Evolutionary conservation across 64 coral and sea anemone species (phyloP).

Genomic region (Dendronephthya gigantea): DNA sequence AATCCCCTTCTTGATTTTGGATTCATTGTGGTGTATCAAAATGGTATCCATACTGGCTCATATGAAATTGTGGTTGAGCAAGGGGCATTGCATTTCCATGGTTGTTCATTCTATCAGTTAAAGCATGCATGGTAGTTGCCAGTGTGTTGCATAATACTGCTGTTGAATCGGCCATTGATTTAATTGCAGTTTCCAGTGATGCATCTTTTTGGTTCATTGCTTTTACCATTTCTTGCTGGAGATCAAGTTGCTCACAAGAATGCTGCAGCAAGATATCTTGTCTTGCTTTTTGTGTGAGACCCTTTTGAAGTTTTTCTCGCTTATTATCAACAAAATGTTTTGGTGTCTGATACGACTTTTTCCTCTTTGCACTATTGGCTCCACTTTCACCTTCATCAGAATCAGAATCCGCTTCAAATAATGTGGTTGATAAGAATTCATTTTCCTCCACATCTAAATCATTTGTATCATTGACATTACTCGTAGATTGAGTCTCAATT

Average conservation of each 20-base stretch:
- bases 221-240: slow-evolving; percentile 36
- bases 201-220: slow-evolving; percentile 48
- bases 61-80: not conserved
- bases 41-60: not conserved
- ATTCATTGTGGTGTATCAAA: not conserved
- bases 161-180: slow-evolving; percentile 50
- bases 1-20: not conserved
- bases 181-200: slow-evolving; percentile 34
- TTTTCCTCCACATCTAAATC: slow-evolving; percentile 5
- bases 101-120: not conserved
- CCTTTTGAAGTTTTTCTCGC: slow-evolving; percentile 45
- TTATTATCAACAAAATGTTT: slow-evolving; percentile 39
- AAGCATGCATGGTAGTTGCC: slow-evolving; percentile 26
- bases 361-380: not conserved
- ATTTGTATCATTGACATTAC: not conserved
- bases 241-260: slow-evolving; percentile 24
- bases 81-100: not conserved
- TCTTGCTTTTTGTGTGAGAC: slow-evolving; percentile 42
- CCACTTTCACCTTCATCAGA: not conserved
- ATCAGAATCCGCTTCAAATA: slow-evolving; percentile 18
- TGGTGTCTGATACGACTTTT: slow-evolving; percentile 17
- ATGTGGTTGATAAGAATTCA: not conserved
- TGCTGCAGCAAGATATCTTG: slow-evolving; percentile 43
- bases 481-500: not conserved
- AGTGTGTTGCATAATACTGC: slow-evolving; percentile 40